Evolutionary conservation across 1,140 invertebrate genomes (phyloP).

Genomic region (Pogonomyrmex barbatus): DNA sequence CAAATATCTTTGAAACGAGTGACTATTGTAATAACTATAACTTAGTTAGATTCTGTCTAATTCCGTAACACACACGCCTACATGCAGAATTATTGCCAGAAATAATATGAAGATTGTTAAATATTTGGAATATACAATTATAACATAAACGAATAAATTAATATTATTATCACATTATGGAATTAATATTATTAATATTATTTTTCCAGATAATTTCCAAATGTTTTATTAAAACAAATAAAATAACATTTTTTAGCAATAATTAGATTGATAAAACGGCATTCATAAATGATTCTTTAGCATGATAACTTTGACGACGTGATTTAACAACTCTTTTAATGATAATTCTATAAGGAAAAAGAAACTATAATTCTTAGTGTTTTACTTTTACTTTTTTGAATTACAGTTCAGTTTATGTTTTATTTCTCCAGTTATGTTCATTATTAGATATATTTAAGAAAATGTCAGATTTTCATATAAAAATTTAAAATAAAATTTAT

Average conservation of each 20-base stretch:
- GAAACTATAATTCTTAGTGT: neutral
- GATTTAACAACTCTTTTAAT: neutral
- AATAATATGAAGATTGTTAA: neutral
- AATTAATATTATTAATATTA: neutral
- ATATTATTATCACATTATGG: neutral
- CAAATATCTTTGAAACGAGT: neutral
- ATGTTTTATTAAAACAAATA: neutral
- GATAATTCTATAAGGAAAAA: neutral
- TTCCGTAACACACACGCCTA: neutral
- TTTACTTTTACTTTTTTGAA: neutral
- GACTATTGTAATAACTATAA: neutral
- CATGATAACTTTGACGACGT: neutral
- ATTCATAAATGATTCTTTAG: neutral
- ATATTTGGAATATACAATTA: neutral
- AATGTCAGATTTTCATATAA: neutral
- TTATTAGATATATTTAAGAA: neutral
- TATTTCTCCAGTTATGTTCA: neutral
- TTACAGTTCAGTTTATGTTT: neutral
- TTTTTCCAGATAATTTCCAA: conserved; percentile 6
- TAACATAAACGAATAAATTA: neutral
- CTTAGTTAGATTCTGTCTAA: conserved; percentile 8
- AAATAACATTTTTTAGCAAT: neutral
- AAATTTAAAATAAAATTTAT: neutral
- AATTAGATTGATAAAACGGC: neutral
- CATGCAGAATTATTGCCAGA: conserved; percentile 16